Evolutionary conservation across 92 coral and sea anemone species (phyloP).

Genomic region (Actinostola sp.): DNA sequence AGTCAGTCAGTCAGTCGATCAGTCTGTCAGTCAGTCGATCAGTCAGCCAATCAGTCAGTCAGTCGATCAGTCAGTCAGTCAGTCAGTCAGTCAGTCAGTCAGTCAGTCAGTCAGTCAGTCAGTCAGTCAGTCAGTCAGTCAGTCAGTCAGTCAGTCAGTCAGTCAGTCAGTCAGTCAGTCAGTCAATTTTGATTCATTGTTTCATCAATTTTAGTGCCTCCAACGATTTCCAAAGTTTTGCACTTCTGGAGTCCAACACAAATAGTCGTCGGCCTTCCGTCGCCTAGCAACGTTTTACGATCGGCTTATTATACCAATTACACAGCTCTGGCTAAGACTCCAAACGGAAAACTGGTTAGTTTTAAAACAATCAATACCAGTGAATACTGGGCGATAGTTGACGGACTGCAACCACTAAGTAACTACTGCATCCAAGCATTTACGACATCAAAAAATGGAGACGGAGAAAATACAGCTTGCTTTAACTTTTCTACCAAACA

Average conservation of each 20-base stretch:
- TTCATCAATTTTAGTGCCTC: slow-evolving; percentile 1
- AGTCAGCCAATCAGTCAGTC: too few species aligned
- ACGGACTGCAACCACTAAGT: background rate
- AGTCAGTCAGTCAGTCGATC: too few species aligned
- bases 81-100: slow-evolving; percentile 10
- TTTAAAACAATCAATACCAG: background rate
- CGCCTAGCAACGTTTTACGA: background rate
- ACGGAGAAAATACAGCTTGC: background rate
- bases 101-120: slow-evolving; percentile 18
- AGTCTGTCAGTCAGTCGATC: too few species aligned
- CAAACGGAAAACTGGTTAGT: background rate
- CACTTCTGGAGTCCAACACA: background rate
- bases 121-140: slow-evolving; percentile 1
- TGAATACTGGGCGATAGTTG: background rate
- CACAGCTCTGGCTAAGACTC: background rate
- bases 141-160: slow-evolving; percentile 5
- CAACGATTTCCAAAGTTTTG: background rate
- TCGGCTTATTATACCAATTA: background rate
- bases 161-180: slow-evolving; percentile 4
- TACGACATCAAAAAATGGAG: background rate
- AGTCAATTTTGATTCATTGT: background rate
- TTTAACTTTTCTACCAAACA: background rate
- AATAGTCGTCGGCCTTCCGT: background rate
- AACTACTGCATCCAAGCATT: slow-evolving; percentile 3
- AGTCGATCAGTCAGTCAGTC: too few species aligned